Conservation (phyloP, 2,888 invertebrate species). For the Syritta pipiens region DNA sequence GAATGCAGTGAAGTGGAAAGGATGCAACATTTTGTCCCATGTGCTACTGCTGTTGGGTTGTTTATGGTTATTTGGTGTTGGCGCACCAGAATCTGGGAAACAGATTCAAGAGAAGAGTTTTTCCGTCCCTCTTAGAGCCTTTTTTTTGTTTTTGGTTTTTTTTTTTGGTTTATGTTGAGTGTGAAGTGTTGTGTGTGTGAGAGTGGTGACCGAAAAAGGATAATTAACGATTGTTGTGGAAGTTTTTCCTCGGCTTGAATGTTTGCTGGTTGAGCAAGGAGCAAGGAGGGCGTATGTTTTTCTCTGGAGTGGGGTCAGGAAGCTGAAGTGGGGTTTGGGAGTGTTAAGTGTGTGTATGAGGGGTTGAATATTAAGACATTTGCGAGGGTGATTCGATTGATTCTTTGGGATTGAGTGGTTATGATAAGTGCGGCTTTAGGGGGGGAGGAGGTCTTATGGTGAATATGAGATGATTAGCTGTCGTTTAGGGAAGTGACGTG, state of each 20-base stretch:
- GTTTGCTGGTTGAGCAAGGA: neutral
- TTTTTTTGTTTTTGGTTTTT: conserved; percentile 9
- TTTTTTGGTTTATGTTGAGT: conserved; percentile 34
- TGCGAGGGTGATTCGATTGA: too few species aligned
- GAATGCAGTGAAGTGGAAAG: conserved; percentile 35
- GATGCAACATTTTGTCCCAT: conserved; percentile 67
- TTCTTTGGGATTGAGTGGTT: too few species aligned
- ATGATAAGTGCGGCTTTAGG: too few species aligned
- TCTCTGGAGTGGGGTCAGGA: neutral
- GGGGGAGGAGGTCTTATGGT: too few species aligned
- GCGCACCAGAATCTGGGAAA: conserved; percentile 44
- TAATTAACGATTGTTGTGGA: conserved; percentile 62
- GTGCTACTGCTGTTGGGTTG: conserved; percentile 49
- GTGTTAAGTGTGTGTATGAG: too few species aligned
- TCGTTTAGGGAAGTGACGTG: too few species aligned
- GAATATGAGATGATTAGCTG: too few species aligned
- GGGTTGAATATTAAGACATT: too few species aligned
- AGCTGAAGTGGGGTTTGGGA: too few species aligned
- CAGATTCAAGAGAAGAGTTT: too few species aligned
- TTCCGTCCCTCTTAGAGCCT: too few species aligned
- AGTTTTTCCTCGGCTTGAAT: conserved; percentile 14
- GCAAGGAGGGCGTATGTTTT: too few species aligned
- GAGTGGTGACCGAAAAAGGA: conserved; percentile 41
- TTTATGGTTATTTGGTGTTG: conserved; percentile 67
- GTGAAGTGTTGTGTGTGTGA: conserved; percentile 18